Conservation (phyloP, 2,113 vertebrate genomes). For the Nycticorax nycticorax region DNA sequence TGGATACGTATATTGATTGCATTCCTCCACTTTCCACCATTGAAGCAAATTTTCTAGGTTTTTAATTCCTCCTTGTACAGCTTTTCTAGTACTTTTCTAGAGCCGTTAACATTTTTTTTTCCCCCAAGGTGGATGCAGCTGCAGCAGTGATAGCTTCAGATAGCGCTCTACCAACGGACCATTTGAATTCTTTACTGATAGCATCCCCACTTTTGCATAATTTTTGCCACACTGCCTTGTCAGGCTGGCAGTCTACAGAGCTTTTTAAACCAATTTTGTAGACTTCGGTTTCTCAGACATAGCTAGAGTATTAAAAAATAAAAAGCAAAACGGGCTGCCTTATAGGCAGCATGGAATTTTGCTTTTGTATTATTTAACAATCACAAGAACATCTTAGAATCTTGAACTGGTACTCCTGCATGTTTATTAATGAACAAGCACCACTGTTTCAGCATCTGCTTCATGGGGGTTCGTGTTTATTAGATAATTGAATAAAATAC, state of each 20-base stretch:
- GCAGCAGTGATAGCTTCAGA: neutral
- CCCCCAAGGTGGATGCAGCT: neutral
- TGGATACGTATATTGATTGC: neutral
- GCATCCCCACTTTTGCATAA: neutral
- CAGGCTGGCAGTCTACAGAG: neutral
- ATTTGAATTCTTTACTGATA: neutral
- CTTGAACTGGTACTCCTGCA: neutral
- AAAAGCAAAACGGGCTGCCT: neutral
- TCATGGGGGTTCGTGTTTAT: neutral
- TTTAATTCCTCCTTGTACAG: neutral
- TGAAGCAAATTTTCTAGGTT: neutral
- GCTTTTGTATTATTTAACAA: neutral
- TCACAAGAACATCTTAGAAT: neutral
- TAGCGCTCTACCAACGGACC: neutral
- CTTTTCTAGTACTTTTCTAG: neutral
- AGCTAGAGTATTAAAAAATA: neutral
- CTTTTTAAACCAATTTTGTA: neutral
- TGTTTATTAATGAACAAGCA: neutral
- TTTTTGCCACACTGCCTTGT: neutral
- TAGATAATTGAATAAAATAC: neutral
- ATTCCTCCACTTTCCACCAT: fast-evolving
- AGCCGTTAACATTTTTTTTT: neutral
- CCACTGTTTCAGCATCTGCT: neutral
- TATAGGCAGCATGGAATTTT: neutral
- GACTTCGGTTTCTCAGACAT: neutral